These are phyloP conservation scores for Dolichotis patagonum DNA, from an alignment of 2,113 vertebrate species.

Conservation along the genomic window DNA sequence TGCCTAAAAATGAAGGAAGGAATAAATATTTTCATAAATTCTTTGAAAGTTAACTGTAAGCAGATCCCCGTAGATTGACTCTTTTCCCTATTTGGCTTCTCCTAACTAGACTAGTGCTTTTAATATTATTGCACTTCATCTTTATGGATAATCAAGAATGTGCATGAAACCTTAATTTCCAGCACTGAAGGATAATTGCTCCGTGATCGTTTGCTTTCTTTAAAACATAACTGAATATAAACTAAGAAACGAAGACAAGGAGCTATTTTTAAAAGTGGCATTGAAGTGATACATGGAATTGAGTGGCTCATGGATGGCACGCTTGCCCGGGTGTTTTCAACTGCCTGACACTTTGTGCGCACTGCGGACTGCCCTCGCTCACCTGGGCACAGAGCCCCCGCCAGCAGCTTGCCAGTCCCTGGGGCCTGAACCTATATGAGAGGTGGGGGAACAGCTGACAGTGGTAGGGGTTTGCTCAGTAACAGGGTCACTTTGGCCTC, in stretches of 20 bases:
- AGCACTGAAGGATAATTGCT: slow-evolving; percentile 78
- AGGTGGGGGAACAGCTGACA: neutral
- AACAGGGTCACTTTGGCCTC: neutral
- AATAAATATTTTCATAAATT: slow-evolving; percentile 64
- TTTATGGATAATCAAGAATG: slow-evolving; percentile 75
- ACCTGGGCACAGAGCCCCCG: neutral
- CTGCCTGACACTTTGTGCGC: neutral
- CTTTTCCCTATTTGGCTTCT: slow-evolving; percentile 65
- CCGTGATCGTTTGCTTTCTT: slow-evolving; percentile 76
- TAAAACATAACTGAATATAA: slow-evolving; percentile 76
- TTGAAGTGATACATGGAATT: slow-evolving; percentile 53
- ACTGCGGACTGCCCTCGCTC: neutral
- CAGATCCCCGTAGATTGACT: slow-evolving; percentile 58
- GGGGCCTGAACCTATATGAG: neutral
- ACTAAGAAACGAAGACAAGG: slow-evolving; percentile 67
- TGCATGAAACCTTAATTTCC: slow-evolving; percentile 73
- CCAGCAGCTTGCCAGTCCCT: neutral
- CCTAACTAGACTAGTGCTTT: slow-evolving; percentile 65
- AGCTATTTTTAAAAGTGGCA: slow-evolving; percentile 67
- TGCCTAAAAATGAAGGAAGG: slow-evolving; percentile 35
- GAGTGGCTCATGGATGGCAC: neutral
- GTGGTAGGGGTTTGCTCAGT: neutral
- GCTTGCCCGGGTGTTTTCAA: neutral
- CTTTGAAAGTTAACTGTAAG: slow-evolving; percentile 56
- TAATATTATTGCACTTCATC: slow-evolving; percentile 72